These are phyloP conservation scores for Laspeyria flexula DNA, from an alignment of 2,888 invertebrate species.

Conservation along the genomic window DNA sequence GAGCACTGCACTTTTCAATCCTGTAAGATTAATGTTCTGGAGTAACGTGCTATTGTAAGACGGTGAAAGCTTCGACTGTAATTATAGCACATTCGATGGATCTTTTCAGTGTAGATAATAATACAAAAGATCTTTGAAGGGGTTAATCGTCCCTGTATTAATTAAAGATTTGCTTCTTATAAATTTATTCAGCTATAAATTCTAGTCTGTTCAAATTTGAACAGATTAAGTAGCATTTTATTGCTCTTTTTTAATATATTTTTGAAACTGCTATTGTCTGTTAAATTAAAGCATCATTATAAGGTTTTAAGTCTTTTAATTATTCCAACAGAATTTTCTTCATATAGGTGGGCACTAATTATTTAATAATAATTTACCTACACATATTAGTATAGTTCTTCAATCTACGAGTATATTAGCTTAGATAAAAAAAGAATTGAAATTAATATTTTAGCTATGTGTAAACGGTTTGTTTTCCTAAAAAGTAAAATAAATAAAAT, in stretches of 20 bases:
- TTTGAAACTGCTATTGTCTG: too few species aligned
- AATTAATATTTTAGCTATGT: too few species aligned
- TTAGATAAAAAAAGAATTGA: too few species aligned
- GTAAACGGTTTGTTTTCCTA: too few species aligned
- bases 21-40: slow-evolving; percentile 50
- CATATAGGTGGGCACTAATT: too few species aligned
- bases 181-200: slow-evolving; percentile 7
- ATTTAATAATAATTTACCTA: too few species aligned
- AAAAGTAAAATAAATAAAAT: too few species aligned
- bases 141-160: slow-evolving; percentile 25
- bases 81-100: slow-evolving; percentile 33
- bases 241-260: background rate
- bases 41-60: slow-evolving; percentile 38
- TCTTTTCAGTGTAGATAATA: slow-evolving; percentile 30
- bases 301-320: too few species aligned
- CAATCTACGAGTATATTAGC: too few species aligned
- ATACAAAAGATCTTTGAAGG: slow-evolving; percentile 28
- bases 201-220: background rate
- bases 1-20: slow-evolving; percentile 44
- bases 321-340: too few species aligned
- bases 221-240: background rate
- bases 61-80: slow-evolving; percentile 38
- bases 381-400: too few species aligned
- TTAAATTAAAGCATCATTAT: too few species aligned
- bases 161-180: slow-evolving; percentile 22